phyloP scores from a whole-genome alignment of 2,797 vertebrate species.

The Lutjanus argentimaculatus region DNA sequence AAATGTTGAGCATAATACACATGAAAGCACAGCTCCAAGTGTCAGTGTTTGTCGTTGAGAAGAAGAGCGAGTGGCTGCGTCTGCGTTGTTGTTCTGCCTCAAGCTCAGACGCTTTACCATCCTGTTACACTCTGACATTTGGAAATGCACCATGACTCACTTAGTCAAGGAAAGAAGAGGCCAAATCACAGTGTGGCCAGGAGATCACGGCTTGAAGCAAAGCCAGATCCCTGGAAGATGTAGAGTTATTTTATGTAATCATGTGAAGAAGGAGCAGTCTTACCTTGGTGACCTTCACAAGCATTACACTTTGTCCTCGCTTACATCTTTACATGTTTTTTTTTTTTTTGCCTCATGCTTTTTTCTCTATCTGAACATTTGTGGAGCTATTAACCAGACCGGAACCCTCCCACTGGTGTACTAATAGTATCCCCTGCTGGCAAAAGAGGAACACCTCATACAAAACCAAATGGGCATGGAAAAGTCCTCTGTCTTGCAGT shows the following conservation, averaged over 20 bases:
- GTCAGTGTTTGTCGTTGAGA: slow-evolving; percentile 31
- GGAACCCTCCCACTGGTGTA: slow-evolving; percentile 55
- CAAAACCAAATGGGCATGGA: slow-evolving; percentile 1
- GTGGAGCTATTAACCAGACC: background rate
- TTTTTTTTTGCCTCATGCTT: background rate
- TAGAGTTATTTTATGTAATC: slow-evolving; percentile 44
- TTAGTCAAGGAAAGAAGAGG: slow-evolving; percentile 43
- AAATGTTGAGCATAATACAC: slow-evolving; percentile 22
- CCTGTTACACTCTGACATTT: slow-evolving; percentile 68
- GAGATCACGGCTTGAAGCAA: slow-evolving; percentile 30
- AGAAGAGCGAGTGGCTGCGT: slow-evolving; percentile 26
- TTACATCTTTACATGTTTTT: slow-evolving; percentile 22
- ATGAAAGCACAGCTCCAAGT: slow-evolving; percentile 27
- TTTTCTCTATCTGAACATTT: slow-evolving; percentile 19
- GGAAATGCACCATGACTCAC: slow-evolving; percentile 61
- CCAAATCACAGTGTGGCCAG: slow-evolving; percentile 39
- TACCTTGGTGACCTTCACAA: slow-evolving; percentile 46
- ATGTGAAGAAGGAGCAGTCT: slow-evolving; percentile 45
- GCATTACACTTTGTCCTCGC: slow-evolving; percentile 43
- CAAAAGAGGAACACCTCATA: slow-evolving; percentile 47
- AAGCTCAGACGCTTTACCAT: slow-evolving; percentile 45
- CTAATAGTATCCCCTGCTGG: slow-evolving; percentile 82
- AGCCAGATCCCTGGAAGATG: slow-evolving; percentile 36
- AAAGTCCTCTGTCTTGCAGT: background rate
- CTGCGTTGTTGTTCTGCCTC: slow-evolving; percentile 50